These are phyloP conservation scores for Etheostoma cragini DNA, from an alignment of 2,113 vertebrate genomes.

Conservation along the genomic window DNA sequence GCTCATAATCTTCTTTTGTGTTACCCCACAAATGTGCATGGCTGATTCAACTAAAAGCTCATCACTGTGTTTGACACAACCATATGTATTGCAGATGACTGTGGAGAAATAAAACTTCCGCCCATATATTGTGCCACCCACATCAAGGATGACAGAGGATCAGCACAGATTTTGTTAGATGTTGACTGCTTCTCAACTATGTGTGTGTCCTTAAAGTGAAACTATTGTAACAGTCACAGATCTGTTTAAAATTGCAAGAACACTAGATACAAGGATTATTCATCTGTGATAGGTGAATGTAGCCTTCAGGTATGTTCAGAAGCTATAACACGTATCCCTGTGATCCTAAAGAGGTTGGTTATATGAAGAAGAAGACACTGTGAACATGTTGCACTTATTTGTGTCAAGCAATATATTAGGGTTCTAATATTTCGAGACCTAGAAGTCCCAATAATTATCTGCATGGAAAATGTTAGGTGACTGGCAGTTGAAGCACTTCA, in stretches of 20 bases:
- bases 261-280: slow-evolving; percentile 3
- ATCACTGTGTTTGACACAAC: slow-evolving; percentile 5
- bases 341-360: neutral
- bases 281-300: slow-evolving; percentile 27
- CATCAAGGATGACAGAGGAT: slow-evolving; percentile 23
- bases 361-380: neutral
- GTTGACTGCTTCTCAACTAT: slow-evolving; percentile 39
- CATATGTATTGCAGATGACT: slow-evolving; percentile 13
- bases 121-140: slow-evolving; percentile 15
- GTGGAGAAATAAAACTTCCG: slow-evolving; percentile 11
- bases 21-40: slow-evolving; percentile 16
- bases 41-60: slow-evolving; percentile 43
- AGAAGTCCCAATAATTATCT: neutral
- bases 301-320: slow-evolving; percentile 13
- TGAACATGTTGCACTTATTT: neutral
- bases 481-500: too few relatives aligned
- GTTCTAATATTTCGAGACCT: neutral
- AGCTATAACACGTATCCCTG: neutral
- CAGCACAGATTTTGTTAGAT: slow-evolving; percentile 23
- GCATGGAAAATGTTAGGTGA: too few relatives aligned
- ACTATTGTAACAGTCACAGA: slow-evolving; percentile 18
- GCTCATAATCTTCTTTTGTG: slow-evolving; percentile 46
- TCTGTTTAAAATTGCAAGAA: slow-evolving; percentile 31
- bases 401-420: neutral
- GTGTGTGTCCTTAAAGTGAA: slow-evolving; percentile 21